phyloP scores from a whole-genome alignment of 2,888 invertebrate genomes.

The Aphidoletes aphidimyza region DNA sequence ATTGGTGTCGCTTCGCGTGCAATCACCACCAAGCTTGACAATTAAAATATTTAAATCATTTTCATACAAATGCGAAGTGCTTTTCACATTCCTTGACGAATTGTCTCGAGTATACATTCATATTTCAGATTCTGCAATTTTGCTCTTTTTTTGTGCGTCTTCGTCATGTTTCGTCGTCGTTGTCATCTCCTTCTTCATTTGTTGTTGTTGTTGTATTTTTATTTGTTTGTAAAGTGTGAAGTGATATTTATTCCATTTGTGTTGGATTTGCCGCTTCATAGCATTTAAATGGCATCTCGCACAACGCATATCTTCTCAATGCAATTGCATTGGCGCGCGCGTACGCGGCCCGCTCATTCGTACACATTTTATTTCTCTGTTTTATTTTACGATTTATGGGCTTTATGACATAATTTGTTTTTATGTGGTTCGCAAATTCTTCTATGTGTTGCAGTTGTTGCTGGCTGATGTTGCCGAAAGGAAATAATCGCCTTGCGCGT shows the following conservation, averaged over 20 bases:
- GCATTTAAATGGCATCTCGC: slow-evolving; percentile 3
- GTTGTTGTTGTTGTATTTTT: neutral
- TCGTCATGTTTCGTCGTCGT: neutral
- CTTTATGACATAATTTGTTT: slow-evolving; percentile 48
- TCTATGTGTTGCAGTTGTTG: neutral
- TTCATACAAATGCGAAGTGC: neutral
- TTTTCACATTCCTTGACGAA: neutral
- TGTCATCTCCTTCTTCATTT: neutral
- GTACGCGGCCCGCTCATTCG: too few species aligned
- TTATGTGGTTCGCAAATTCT: slow-evolving; percentile 18
- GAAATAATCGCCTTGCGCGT: neutral
- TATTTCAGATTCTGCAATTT: neutral
- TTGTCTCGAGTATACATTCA: neutral
- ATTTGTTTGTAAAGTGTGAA: neutral
- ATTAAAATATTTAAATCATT: slow-evolving; percentile 20
- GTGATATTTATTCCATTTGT: neutral
- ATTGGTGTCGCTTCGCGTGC: neutral
- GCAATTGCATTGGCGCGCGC: too few species aligned
- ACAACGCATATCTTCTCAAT: neutral
- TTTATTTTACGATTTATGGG: slow-evolving; percentile 42
- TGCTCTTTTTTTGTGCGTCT: neutral
- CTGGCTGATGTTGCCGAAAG: neutral
- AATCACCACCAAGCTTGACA: neutral
- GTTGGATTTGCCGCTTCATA: neutral
- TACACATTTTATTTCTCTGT: slow-evolving; percentile 43